Base-by-base conservation (phyloP, 1,140 invertebrate genomes). In the Scaptodrosophila lebanonensis region DNA sequence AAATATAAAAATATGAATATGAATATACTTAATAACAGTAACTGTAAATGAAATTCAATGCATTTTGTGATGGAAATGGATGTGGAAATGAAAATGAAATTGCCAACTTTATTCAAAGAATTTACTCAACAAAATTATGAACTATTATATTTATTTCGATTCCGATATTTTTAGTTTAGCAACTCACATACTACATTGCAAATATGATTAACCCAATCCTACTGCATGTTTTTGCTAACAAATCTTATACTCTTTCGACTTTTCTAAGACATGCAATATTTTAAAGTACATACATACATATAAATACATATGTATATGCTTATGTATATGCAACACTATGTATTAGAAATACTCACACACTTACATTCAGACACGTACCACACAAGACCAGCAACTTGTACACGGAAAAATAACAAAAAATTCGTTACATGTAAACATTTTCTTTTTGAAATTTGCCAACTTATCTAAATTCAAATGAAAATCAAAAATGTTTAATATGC, bases 401-500 rank as follows among this genome's bases (percentile, higher is more conserved):
- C 59, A 57, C 59, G 30, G 33, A 25, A 25, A 25, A 4, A 25
- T 25, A 25, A 25, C 3, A 25, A 44, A 38, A 59, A 64, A 64
- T 64, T 64, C 54, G 60, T 59, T 62, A 42, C 59, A 52, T 15
- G 36, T 53, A 58, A 65, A 60, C 25, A 60, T 71, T 67, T 57
- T 58, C 40, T 79, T 72, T 66, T 54, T 66, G 25, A 65, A 79
- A 75, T 66, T 71, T 70, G 38, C 35, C 38, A 66, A 66, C 48
- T 72, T 61, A 52, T 65, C 70, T 27, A 77, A 79, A 79, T 76
- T 70, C 36, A 62, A 49, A 59, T 68, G 56, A 57, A 79, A 61
- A 66, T 79, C 57, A 82, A 82, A 73, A 73, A 66, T 63, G 56
- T 82, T 82, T 82, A 82, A 82, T 82, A 82, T 54, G 54, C 69